A percentile compares a stretch with the other conserved stretches of the same genome.
These are phyloP conservation scores for Megastigmus dorsalis DNA, from an alignment of 2,888 invertebrate species.

Conservation along the genomic window DNA sequence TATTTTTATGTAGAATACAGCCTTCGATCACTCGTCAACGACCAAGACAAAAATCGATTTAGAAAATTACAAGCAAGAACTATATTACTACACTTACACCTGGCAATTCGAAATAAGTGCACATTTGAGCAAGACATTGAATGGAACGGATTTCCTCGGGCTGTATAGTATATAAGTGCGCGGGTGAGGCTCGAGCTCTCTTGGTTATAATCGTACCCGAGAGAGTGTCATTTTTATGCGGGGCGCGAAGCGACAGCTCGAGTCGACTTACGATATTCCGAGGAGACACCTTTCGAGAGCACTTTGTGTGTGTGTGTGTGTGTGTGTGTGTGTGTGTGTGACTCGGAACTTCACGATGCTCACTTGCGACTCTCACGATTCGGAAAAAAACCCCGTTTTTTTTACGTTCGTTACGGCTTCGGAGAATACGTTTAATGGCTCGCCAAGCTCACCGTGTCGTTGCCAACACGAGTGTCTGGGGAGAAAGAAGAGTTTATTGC, in stretches of 20 bases:
- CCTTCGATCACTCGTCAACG: too few relatives aligned
- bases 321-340: too few relatives aligned
- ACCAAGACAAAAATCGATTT: too few relatives aligned
- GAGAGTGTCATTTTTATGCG: conserved; percentile 38
- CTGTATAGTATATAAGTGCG: not conserved
- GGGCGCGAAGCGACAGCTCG: conserved; percentile 20
- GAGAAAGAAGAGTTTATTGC: too few relatives aligned
- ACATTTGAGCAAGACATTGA: too few relatives aligned
- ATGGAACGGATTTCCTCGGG: conserved; percentile 18
- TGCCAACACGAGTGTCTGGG: too few relatives aligned
- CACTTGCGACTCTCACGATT: not conserved
- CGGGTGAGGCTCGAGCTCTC: not conserved
- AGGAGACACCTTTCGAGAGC: conserved; percentile 20
- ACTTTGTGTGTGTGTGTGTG: too few relatives aligned
- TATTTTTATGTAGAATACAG: too few relatives aligned
- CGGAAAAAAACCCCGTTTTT: not conserved
- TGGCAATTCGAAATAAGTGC: too few relatives aligned
- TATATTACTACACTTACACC: too few relatives aligned
- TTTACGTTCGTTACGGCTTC: not conserved
- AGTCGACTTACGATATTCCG: conserved; percentile 39
- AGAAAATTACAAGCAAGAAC: too few relatives aligned
- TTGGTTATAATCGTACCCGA: too few relatives aligned
- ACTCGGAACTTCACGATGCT: conserved; percentile 29
- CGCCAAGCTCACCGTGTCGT: not conserved
- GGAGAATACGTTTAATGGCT: not conserved